Percentiles rank a stretch among this genome's conserved stretches.
Evolutionary conservation across 2,888 invertebrate species (phyloP).

Genomic region (Tipula unca): DNA sequence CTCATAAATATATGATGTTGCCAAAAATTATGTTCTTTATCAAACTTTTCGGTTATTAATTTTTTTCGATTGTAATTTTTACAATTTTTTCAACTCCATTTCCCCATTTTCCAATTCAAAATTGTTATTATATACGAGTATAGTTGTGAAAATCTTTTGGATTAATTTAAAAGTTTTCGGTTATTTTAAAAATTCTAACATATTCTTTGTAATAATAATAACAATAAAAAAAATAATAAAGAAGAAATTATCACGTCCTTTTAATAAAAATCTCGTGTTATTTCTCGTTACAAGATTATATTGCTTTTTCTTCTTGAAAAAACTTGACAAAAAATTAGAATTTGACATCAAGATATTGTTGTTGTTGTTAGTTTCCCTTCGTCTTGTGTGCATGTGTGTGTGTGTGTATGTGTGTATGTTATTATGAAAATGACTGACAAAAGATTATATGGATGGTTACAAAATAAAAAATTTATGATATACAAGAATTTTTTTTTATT

Average conservation of each 20-base stretch:
- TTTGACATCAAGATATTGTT: neutral
- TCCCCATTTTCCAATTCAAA: neutral
- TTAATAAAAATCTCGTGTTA: neutral
- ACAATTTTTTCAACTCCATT: neutral
- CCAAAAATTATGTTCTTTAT: neutral
- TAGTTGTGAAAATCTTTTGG: neutral
- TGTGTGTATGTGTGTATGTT: neutral
- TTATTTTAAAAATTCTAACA: neutral
- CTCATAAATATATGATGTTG: neutral
- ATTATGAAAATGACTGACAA: neutral
- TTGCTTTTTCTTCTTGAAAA: neutral
- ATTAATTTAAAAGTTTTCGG: constrained; percentile 2
- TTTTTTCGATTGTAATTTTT: neutral
- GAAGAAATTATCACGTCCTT: constrained; percentile 14
- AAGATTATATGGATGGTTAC: neutral
- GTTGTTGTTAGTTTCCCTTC: neutral
- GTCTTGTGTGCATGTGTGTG: neutral
- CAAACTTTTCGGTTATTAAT: neutral
- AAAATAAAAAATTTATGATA: neutral
- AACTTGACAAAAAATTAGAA: neutral
- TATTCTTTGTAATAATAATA: neutral
- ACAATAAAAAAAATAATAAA: neutral
- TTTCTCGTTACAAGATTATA: neutral
- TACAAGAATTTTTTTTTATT: neutral
- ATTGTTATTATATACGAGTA: neutral